Base-by-base conservation (phyloP, 1,140 invertebrate genomes). In the Zaprionus gabonicus region DNA sequence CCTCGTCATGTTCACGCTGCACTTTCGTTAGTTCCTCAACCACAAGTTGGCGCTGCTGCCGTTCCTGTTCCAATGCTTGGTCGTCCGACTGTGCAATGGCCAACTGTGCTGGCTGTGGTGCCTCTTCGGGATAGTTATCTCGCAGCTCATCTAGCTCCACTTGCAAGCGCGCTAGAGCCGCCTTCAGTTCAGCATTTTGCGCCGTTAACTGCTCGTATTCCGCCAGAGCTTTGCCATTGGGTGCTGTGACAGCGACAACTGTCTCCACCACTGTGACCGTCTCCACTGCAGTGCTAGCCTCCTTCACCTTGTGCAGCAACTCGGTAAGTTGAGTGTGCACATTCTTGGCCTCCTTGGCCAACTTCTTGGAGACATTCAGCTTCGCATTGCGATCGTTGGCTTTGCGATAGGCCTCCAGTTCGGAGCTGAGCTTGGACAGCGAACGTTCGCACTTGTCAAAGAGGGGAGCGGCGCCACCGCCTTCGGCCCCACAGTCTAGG, bases 161-260 rank as follows among this genome's bases (percentile, higher is more conserved):
- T 7, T 76, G 71, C 10, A 92, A 27, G 0, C 78, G 62, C 3
- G 82, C 69, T 13, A 92, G 65, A 10, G 76, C 71, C 1, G 80
- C 71, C 13, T 94, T 88, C 0, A 91, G 63, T n/a, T 87, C 83
- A 0, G 90, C 92, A 64, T 94, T 94, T 25, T 94, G 93, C 2
- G 91, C 79, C 2, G 94, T 93, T n/a, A 94, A 64, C 58, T 75
- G 80, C 64, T 94, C 93, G 63, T 92, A 94, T 53, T 93, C 92
- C 4, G 94, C 91, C 9, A 92, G 53, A 5, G 91, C 91, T 57
- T 92, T 92, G 62, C 91, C 91, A 34, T 92, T 92, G 57, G 91
- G 87, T 2, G 91, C 91, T 0, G 91, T 92, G 0, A 92, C 91
- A 1, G 91, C 91, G 1, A 92, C 91, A 0, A 92, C 91, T 0